Percentiles rank a stretch among this genome's conserved stretches.
Conservation (phyloP, 1,140 invertebrate genomes). For the Ceratina japonica region DNA sequence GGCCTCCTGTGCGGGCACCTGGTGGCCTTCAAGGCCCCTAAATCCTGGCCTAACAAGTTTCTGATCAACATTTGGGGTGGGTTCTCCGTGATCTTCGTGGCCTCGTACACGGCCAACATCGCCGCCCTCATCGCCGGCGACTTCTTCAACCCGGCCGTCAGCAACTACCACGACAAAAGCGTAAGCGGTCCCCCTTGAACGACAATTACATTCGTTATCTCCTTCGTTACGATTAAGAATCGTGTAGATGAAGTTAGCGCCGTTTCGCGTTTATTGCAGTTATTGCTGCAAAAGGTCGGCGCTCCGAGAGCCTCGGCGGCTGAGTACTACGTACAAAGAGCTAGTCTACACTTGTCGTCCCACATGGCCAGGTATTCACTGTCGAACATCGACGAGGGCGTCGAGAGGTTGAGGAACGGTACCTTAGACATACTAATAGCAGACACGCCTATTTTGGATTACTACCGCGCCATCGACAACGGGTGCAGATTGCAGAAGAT, state of each 20-base stretch:
- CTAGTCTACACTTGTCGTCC: slow-evolving; percentile 87
- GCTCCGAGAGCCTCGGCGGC: slow-evolving; percentile 89
- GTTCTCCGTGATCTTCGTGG: slow-evolving; percentile 96
- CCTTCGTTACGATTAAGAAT: too few species aligned
- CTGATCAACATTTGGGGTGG: slow-evolving; percentile 97
- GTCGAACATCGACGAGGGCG: slow-evolving; percentile 87
- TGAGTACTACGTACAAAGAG: slow-evolving; percentile 90
- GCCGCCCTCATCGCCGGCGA: slow-evolving; percentile 94
- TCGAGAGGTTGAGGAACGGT: slow-evolving; percentile 86
- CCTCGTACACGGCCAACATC: slow-evolving; percentile 96
- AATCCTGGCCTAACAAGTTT: slow-evolving; percentile 97
- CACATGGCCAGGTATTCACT: slow-evolving; percentile 89
- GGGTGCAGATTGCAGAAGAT: slow-evolving; percentile 89
- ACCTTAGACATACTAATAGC: slow-evolving; percentile 89
- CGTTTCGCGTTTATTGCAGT: slow-evolving; percentile 82
- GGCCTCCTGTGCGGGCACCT: slow-evolving; percentile 94
- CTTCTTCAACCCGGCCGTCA: slow-evolving; percentile 89
- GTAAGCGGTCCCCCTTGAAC: slow-evolving; percentile 80
- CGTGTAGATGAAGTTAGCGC: too few species aligned
- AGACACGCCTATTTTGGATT: slow-evolving; percentile 92
- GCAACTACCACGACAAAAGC: slow-evolving; percentile 87
- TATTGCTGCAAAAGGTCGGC: slow-evolving; percentile 88
- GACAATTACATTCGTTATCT: too few species aligned
- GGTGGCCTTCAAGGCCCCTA: slow-evolving; percentile 97
- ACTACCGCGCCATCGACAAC: slow-evolving; percentile 90